Conservation (phyloP, 2,888 invertebrate genomes). For the Onthophagus sagittarius region DNA sequence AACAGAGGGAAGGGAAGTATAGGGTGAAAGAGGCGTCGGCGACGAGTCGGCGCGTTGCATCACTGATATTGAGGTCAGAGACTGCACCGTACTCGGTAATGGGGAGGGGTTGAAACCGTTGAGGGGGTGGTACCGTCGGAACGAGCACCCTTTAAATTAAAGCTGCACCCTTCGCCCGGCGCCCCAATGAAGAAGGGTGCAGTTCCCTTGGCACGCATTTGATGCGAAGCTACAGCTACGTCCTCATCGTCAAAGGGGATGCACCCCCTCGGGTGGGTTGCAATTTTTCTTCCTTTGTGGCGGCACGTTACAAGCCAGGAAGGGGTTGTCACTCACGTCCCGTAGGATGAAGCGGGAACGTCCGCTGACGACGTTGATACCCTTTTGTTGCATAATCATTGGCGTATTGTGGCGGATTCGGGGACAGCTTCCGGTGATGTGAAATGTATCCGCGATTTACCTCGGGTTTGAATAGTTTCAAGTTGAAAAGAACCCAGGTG, state of each 20-base stretch:
- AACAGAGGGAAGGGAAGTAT: background rate
- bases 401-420: background rate
- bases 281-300: background rate
- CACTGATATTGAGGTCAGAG: slow-evolving; percentile 30
- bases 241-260: background rate
- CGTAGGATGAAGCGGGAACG: background rate
- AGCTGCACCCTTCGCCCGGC: background rate
- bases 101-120: background rate
- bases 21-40: slow-evolving; percentile 19
- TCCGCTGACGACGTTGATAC: slow-evolving; percentile 2
- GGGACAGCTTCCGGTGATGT: background rate
- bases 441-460: background rate
- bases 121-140: background rate
- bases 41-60: slow-evolving; percentile 31
- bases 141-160: background rate
- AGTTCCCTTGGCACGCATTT: background rate
- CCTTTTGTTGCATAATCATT: background rate
- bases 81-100: slow-evolving; percentile 24
- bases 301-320: background rate
- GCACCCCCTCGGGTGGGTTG: background rate
- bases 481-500: background rate
- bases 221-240: background rate
- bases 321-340: background rate
- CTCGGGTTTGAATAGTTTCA: background rate
- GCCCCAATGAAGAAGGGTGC: background rate